Base-by-base conservation (phyloP, 2,797 vertebrate species). In the Phalanger gymnotis region DNA sequence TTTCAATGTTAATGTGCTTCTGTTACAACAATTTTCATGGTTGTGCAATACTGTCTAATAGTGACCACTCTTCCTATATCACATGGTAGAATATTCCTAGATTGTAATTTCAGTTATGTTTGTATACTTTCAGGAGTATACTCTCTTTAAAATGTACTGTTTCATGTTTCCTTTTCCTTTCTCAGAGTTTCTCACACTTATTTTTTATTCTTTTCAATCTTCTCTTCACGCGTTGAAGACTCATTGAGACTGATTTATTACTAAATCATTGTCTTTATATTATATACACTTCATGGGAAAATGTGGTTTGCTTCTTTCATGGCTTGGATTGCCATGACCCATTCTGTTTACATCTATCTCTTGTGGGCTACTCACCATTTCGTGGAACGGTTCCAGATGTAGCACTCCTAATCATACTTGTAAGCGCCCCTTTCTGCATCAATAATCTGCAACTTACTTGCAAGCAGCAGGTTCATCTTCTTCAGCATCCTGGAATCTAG, bases 261-360 rank as follows among this genome's bases (percentile, higher is more conserved):
- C 92, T 91, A 95, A 94, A 27, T 30, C 31, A 53, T 91, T 28
- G 19, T 51, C 40, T 27, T 51, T 87, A 1, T 87, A 13, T 91
- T 95, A 95, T 31, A 81, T 19, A 57, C 53, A 53, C 89, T 93
- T 54, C 52, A 25, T 53, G 53, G 40, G 54, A n/a, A 7, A n/a
- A 61, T 93, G 30, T 0, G 92, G 56, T 66, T 96, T 53, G 47
- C 95, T 94, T 54, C 53, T 34, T 95, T 92, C 93, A 66, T 91
- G 91, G 92, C 51, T 52, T 40, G 92, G 91, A 94, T 95, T 92
- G 61, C 93, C 91, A 13, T 92, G 27, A 53, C 22, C 52, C 92
- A 54, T 53, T 93, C 94, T 95, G 91, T 92, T 94, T 92, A 47
- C 22, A 87, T 81, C 66, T 95, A 53, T 28, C 66, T 96, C 96